Conservation (phyloP, 2,113 vertebrate genomes). For the Nannobrachium achirus region DNA sequence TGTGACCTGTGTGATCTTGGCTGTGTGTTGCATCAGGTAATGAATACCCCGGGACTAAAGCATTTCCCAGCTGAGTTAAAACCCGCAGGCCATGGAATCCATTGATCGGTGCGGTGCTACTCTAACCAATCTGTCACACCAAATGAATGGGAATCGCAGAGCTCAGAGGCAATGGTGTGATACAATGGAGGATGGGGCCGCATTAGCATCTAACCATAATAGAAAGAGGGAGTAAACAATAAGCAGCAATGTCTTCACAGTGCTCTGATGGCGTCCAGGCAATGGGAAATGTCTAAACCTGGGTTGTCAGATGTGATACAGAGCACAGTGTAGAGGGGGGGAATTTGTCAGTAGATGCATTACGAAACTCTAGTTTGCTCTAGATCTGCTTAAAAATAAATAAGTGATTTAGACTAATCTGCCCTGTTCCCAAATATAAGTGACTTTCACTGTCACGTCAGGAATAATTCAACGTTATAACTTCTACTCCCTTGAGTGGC, state of each 20-base stretch:
- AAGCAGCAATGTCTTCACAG: constrained; percentile 4
- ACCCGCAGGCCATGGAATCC: constrained; percentile 42
- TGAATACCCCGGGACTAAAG: constrained; percentile 55
- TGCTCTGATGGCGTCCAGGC: constrained; percentile 23
- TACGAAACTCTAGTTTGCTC: constrained; percentile 27
- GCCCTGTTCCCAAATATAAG: background rate
- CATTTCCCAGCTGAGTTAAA: constrained; percentile 44
- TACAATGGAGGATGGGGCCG: constrained; percentile 6
- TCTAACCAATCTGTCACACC: constrained; percentile 55
- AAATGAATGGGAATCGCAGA: constrained; percentile 42
- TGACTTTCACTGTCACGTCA: background rate
- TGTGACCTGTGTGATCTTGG: constrained; percentile 28
- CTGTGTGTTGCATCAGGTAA: constrained; percentile 57
- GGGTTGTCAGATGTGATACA: constrained; percentile 39
- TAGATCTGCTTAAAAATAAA: constrained; percentile 1
- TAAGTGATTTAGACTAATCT: background rate
- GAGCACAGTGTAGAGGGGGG: constrained; percentile 16
- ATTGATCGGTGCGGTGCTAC: constrained; percentile 52
- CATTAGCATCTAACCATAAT: background rate
- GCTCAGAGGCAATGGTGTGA: constrained; percentile 8
- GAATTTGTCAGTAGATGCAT: constrained; percentile 47
- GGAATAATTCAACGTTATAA: constrained; percentile 3
- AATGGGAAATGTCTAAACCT: constrained; percentile 35
- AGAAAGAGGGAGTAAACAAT: background rate
- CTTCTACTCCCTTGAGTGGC: background rate